Evolutionary conservation across 2,113 vertebrate species (phyloP), one percentile per base, ranked within the genome.

Genomic region (Microcebus ravelobensis): DNA sequence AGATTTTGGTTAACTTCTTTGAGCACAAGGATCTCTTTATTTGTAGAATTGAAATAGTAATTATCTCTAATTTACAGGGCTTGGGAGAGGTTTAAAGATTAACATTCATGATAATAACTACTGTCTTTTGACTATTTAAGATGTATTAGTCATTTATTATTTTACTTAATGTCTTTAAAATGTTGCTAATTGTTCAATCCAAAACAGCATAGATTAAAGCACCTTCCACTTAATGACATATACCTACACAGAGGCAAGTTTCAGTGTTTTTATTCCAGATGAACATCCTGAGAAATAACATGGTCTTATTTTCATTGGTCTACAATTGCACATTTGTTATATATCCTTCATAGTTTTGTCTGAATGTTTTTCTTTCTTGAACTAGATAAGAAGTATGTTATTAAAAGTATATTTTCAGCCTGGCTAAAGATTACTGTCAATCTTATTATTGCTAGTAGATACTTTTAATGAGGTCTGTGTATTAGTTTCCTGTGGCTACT

Each of bases 131-230:
- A 82, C 48, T 79, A 18, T 90, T 90, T 63, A 61, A 87, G 34
- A 77, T 82, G 3, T 73, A 8, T 15, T 36, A 31, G 13, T 39
- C 55, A 76, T 57, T 93, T 36, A 77, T 89, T 81, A 36, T 71
- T 90, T 96, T 89, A 86, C 45, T 83, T 71, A 55, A 5, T 87
- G 74, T 94, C n/a, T 87, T 52, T 87, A 74, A 87, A 94, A 55
- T 80, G 42, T 82, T 87, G 6, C n/a, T 93, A 39, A 48, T 67
- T 80, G 31, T 94, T 90, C 12, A 79, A 29, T 90, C 25, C 20
- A 87, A 89, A 82, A 76, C 52, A 59, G 39, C 34, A 21, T 87
- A 45, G 45, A 29, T 59, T 79, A 59, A 55, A 42, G 14, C 50
- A 70, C 27, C 29, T 31, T 59, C 27, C 34, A 13, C 73, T 63